phyloP scores from a whole-genome alignment of 2,113 vertebrate species.

The Esox niger region DNA sequence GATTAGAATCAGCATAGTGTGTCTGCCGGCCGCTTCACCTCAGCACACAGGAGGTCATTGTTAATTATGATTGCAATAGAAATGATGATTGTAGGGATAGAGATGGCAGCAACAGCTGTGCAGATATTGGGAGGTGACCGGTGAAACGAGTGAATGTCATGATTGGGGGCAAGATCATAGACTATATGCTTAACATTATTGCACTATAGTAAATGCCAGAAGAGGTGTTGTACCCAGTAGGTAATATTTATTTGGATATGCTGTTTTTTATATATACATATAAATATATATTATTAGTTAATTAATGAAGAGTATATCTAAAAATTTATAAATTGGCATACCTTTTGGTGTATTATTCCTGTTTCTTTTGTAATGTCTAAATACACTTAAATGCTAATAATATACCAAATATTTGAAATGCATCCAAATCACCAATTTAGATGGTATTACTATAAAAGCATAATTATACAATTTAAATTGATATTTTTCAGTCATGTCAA shows the following conservation, averaged over 20 bases:
- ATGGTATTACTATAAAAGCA: conserved; percentile 6
- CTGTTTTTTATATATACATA: no score
- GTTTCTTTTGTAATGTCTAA: no score
- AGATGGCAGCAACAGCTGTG: conserved; percentile 33
- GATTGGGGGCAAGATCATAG: conserved; percentile 38
- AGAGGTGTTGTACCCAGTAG: background rate
- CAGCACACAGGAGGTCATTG: conserved; percentile 25
- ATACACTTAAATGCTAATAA: no score
- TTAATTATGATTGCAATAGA: conserved; percentile 42
- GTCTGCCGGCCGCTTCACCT: conserved; percentile 7
- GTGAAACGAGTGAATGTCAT: conserved; percentile 39
- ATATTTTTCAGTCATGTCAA: background rate
- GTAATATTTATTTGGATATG: no score
- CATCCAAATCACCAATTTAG: no score
- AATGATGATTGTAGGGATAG: conserved; percentile 30
- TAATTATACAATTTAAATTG: background rate
- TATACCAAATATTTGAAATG: no score
- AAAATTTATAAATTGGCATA: no score
- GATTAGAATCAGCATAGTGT: conserved; percentile 20
- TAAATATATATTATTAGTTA: no score
- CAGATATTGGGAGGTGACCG: conserved; percentile 11
- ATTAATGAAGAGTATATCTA: no score
- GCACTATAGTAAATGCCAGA: conserved; percentile 39
- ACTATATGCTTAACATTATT: conserved; percentile 29
- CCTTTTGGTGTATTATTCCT: no score